Base-by-base conservation (phyloP, 2,797 vertebrate species). In the Gambelia wislizenii region DNA sequence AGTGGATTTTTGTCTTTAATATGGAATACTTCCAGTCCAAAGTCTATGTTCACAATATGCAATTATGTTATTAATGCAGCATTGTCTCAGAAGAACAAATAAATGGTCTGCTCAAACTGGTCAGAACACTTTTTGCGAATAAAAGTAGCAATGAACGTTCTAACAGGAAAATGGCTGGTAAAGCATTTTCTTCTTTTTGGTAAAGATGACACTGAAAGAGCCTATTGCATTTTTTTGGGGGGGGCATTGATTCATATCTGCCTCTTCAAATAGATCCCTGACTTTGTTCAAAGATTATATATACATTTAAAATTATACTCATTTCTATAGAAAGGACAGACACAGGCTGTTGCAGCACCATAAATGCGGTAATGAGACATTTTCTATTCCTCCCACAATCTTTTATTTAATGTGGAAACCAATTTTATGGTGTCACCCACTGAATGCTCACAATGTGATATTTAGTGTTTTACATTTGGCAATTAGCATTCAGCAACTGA, bases 121-220 rank as follows among this genome's bases (percentile, higher is more conserved):
- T 90, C 91, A 92, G 80, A 85, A 0, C 18, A 84, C 84, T 90
- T 83, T 88, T 61, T 89, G 76, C 72, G 87, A 89, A 61, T 59
- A 78, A 87, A 92, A 81, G 83, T 85, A 86, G 93, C 89, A 95
- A 94, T 93, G 85, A 92, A 90, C 89, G 69, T 77, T 93, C 70
- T 91, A 83, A 75, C 90, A 91, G 61, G 87, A 95, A 92, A 47
- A 61, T 69, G 77, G 85, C 84, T 91, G 47, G 83, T 77, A 14
- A n/a, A 42, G 77, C 20, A 7, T 8, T 9, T 6, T 9, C 33
- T 10, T 86, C 86, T 89, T 92, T 74, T 67, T 86, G 77, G 59
- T 18, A 59, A 87, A 36, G 92, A 88, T 16, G 75, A 69, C 36
- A 18, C 56, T 18, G 44, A 77, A 64, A 91, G 13, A 30, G 83